A percentile compares a stretch with the other conserved stretches of the same genome.
phyloP scores from a whole-genome alignment of 2,113 vertebrate genomes.

The Beaufortia kweichowensis region DNA sequence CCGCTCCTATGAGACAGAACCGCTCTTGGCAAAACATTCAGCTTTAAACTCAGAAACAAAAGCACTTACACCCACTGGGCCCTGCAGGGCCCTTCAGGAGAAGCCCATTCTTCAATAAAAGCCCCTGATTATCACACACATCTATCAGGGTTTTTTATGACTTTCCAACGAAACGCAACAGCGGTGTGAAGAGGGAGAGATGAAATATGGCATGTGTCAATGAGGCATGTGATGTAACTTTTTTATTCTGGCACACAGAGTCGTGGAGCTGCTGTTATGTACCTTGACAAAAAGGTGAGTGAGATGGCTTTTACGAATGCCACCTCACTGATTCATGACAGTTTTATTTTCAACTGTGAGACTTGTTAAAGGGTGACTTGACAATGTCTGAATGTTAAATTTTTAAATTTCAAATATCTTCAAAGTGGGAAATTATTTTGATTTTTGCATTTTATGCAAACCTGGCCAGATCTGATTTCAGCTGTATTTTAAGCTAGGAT shows the following conservation, averaged over 20 bases:
- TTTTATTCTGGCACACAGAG: background rate
- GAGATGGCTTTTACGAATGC: background rate
- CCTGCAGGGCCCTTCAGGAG: constrained; percentile 42
- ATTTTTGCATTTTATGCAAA: too few relatives aligned
- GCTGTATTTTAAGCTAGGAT: too few relatives aligned
- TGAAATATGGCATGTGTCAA: constrained; percentile 28
- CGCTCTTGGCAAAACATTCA: constrained; percentile 50
- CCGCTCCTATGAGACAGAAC: constrained; percentile 28
- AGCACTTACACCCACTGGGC: constrained; percentile 35
- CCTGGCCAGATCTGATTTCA: too few relatives aligned
- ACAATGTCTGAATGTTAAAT: too few relatives aligned
- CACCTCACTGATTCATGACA: background rate
- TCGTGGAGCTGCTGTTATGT: background rate
- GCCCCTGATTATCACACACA: constrained; percentile 33
- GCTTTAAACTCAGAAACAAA: constrained; percentile 36
- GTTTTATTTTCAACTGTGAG: background rate
- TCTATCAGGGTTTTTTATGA: constrained; percentile 15
- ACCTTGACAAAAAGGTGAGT: background rate
- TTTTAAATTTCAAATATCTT: too few relatives aligned
- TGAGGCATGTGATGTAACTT: constrained; percentile 26
- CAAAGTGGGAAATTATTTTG: too few relatives aligned
- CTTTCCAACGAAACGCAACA: background rate
- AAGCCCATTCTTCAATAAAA: constrained; percentile 36
- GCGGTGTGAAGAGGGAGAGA: background rate
- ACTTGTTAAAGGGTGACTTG: too few relatives aligned